These are phyloP conservation scores for Limnodromus scolopaceus DNA, from an alignment of 2,797 vertebrate species.

Conservation along the genomic window DNA sequence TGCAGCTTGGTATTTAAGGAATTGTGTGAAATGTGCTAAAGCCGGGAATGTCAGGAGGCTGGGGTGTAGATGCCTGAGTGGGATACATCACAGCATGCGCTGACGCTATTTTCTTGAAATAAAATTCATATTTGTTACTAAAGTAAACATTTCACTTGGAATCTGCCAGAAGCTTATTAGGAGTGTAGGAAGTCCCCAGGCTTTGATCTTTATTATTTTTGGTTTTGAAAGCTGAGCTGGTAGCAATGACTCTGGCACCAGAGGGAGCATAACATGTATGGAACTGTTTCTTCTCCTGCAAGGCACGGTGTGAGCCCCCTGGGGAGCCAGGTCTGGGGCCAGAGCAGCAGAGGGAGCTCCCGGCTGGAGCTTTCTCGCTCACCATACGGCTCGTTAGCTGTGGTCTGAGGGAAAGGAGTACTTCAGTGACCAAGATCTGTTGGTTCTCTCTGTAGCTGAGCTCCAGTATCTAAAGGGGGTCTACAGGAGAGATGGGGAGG, in stretches of 20 bases:
- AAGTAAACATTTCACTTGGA: not conserved
- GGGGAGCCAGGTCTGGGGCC: not conserved
- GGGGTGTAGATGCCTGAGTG: not conserved
- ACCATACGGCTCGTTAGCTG: not conserved
- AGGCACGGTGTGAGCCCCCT: not conserved
- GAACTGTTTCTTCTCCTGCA: not conserved
- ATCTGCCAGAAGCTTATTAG: not conserved
- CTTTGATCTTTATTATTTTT: not conserved
- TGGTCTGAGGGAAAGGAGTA: not conserved
- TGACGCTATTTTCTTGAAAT: not conserved
- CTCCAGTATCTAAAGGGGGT: too few relatives aligned
- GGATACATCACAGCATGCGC: not conserved
- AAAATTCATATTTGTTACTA: not conserved
- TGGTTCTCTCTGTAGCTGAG: not conserved
- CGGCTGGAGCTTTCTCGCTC: not conserved
- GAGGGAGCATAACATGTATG: not conserved
- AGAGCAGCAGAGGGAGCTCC: not conserved
- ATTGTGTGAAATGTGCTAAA: not conserved
- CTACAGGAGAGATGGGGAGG: too few relatives aligned
- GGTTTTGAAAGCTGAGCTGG: not conserved
- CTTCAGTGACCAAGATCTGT: too few relatives aligned
- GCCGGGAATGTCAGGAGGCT: not conserved
- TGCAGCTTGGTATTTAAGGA: constrained; percentile 33
- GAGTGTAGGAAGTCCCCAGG: not conserved
- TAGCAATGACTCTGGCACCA: not conserved